Evolutionary conservation across 2,888 invertebrate species (phyloP), one percentile per base, ranked within the genome.

Genomic region (Microdon myrmicae): DNA sequence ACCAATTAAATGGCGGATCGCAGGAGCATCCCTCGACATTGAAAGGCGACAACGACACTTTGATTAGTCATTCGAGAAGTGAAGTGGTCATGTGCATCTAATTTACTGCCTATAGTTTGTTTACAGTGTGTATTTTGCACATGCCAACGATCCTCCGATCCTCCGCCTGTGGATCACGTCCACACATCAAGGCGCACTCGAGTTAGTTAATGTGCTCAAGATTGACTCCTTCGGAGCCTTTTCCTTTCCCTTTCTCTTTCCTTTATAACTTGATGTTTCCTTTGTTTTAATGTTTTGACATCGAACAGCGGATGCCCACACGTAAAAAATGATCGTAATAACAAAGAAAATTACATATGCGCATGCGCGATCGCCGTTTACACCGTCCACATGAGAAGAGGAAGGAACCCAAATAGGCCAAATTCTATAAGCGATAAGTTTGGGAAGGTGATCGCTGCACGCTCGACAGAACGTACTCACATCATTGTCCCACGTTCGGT

Each of bases 41-140:
- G 34, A 25, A 45, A 31, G 28, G 31, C 45, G 58, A 56, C 41
- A 58, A 58, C 45, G 58, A 53, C 47, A 47, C 28, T 64, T 64
- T 64, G 58, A 64, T 64, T 64, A 58, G 41, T 64, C 64, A 58
- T 53, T 39, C 41, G 26, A 25, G n/a, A 10, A 8, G 26, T 22
- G 39, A 35, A 37, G 45, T 44, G 56, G 49, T 39, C 45, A 61
- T 56, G 49, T 58, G 64, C 58, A 51, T 47, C 64, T 64, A 53
- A 56, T 64, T 64, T 51, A 64, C 45, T 58, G 47, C 64, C 58
- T 58, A 58, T n/a, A n/a, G n/a, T n/a, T n/a, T n/a, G n/a, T n/a
- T n/a, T n/a, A n/a, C n/a, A n/a, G n/a, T n/a, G n/a, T n/a, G n/a
- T n/a, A n/a, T n/a, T n/a, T n/a, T n/a, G n/a, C n/a, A n/a, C n/a